Conservation (phyloP, 2,797 vertebrate species). For the Sebastes trivittatus region DNA sequence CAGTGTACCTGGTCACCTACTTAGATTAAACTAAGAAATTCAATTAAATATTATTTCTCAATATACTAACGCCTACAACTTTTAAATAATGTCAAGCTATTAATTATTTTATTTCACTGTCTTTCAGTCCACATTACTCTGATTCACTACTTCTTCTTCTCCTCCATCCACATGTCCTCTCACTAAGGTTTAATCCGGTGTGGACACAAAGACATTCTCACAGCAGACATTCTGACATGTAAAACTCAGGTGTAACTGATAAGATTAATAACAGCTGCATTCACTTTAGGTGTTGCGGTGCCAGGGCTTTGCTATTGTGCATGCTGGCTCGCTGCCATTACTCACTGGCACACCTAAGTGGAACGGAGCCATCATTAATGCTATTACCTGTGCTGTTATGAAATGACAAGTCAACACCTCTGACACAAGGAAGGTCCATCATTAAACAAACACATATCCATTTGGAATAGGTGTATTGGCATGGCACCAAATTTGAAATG, state of each 20-base stretch:
- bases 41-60: not conserved
- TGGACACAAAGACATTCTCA: not conserved
- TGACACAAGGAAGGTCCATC: not conserved
- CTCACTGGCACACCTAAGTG: slow-evolving; percentile 1
- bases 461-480: not conserved
- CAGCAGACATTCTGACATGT: not conserved
- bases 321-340: not conserved
- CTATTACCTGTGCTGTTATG: not conserved
- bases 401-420: slow-evolving; percentile 7
- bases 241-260: not conserved
- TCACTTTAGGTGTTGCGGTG: not conserved
- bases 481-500: not conserved
- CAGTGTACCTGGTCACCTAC: not conserved
- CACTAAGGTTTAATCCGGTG: not conserved
- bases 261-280: not conserved
- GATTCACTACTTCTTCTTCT: not conserved
- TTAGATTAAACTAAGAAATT: not conserved
- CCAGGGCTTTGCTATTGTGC: not conserved
- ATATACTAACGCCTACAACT: not conserved
- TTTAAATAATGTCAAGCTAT: not conserved
- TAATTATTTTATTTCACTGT: not conserved
- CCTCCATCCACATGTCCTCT: not conserved
- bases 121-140: not conserved
- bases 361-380: slow-evolving; percentile 5
- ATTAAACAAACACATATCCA: not conserved